Conservation (phyloP, 2,113 vertebrate genomes). For the Eptatretus burgeri region DNA sequence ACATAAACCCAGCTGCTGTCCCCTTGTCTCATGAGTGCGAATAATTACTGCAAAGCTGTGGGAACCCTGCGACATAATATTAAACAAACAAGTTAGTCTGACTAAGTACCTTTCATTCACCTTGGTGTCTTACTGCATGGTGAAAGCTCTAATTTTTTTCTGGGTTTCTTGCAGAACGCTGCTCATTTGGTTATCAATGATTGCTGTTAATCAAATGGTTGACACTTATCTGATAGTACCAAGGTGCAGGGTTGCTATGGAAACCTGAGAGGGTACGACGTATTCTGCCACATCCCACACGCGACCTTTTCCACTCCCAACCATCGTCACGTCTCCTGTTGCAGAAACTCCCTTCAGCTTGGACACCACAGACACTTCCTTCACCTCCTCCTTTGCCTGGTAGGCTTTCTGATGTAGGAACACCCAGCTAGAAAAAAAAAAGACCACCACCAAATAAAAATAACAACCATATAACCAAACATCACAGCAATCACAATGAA, state of each 20-base stretch:
- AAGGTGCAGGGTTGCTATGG: too few relatives aligned
- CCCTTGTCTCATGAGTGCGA: background rate
- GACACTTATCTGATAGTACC: too few relatives aligned
- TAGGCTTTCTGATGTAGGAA: background rate
- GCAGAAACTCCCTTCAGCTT: conserved; percentile 3
- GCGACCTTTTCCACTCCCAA: background rate
- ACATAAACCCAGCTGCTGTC: background rate
- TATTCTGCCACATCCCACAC: conserved; percentile 4
- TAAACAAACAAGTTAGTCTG: too few relatives aligned
- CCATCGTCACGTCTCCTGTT: background rate
- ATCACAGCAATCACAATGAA: too few relatives aligned
- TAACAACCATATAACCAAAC: too few relatives aligned
- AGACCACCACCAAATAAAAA: too few relatives aligned
- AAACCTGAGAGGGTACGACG: background rate
- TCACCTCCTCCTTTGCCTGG: background rate
- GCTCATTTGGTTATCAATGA: background rate
- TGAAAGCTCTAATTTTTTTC: too few relatives aligned
- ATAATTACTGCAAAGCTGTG: background rate
- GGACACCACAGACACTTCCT: conserved; percentile 1
- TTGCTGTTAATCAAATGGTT: background rate
- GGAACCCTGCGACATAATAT: background rate
- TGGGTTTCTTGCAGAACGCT: background rate
- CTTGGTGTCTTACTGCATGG: background rate
- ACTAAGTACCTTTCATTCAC: background rate
- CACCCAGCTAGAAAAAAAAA: background rate